Evolutionary conservation across 2,888 invertebrate genomes (phyloP).

Genomic region (Callinectes sapidus): DNA sequence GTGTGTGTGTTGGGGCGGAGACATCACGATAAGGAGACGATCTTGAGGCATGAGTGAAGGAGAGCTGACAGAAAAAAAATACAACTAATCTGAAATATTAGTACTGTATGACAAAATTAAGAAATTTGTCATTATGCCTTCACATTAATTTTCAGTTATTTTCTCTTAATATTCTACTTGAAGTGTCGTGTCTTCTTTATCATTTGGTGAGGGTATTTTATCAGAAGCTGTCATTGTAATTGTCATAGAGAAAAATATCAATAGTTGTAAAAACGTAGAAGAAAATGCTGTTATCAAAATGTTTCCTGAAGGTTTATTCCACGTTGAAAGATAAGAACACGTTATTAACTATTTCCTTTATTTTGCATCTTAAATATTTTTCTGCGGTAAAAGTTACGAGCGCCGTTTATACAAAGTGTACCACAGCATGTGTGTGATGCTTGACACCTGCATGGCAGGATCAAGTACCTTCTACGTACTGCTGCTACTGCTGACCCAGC

Average conservation of each 20-base stretch:
- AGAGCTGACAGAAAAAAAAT: too few species aligned
- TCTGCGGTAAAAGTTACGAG: background rate
- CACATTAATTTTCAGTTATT: too few species aligned
- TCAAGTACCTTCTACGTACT: background rate
- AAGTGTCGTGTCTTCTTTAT: too few species aligned
- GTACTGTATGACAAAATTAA: background rate
- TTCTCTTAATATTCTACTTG: too few species aligned
- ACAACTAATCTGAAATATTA: too few species aligned
- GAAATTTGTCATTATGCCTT: background rate
- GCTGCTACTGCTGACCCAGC: background rate
- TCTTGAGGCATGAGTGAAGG: too few species aligned
- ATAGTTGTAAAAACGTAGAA: too few species aligned
- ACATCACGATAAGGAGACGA: too few species aligned
- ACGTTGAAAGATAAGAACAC: background rate
- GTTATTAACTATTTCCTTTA: background rate
- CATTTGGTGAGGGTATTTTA: too few species aligned
- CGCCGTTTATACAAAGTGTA: background rate
- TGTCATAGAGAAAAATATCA: too few species aligned
- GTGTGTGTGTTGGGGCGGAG: background rate
- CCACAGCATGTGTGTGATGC: background rate
- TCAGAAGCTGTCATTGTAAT: too few species aligned
- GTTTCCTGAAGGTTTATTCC: background rate
- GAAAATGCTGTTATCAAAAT: background rate
- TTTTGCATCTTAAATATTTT: background rate
- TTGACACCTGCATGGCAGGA: background rate